Evolutionary conservation across 2,113 vertebrate species (phyloP).

Genomic region (Apteryx owenii): DNA sequence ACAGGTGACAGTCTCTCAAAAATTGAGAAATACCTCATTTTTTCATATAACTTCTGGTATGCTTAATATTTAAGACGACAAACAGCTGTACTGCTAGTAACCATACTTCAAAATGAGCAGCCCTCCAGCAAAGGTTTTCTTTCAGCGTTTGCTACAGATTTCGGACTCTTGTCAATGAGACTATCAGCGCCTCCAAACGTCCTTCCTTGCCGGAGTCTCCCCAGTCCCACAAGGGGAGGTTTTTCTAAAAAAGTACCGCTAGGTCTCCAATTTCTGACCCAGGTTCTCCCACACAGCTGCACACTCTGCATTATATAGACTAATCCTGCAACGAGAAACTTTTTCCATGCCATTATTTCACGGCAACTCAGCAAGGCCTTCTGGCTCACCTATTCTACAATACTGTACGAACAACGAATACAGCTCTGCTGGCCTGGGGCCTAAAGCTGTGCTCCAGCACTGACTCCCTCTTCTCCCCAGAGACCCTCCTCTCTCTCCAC

Average conservation of each 20-base stretch:
- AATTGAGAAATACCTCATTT: neutral
- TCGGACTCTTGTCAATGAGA: neutral
- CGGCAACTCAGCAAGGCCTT: neutral
- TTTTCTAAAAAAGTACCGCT: neutral
- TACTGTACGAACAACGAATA: neutral
- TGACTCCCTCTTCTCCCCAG: neutral
- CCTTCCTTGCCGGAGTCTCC: neutral
- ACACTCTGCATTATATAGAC: neutral
- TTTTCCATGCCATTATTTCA: neutral
- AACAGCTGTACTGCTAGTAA: neutral
- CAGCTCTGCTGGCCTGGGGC: neutral
- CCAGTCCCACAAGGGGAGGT: fast-evolving
- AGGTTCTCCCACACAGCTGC: neutral
- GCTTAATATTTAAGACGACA: neutral
- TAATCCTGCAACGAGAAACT: neutral
- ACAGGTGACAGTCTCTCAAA: neutral
- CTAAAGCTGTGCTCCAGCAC: neutral
- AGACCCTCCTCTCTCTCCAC: neutral
- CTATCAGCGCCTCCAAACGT: neutral
- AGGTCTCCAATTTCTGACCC: neutral
- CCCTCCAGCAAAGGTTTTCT: neutral
- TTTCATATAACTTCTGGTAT: neutral
- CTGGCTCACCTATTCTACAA: neutral
- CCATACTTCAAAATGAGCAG: neutral
- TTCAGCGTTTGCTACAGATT: neutral